Base-by-base conservation (phyloP, 1,140 invertebrate genomes). In the Orchesella cincta region DNA sequence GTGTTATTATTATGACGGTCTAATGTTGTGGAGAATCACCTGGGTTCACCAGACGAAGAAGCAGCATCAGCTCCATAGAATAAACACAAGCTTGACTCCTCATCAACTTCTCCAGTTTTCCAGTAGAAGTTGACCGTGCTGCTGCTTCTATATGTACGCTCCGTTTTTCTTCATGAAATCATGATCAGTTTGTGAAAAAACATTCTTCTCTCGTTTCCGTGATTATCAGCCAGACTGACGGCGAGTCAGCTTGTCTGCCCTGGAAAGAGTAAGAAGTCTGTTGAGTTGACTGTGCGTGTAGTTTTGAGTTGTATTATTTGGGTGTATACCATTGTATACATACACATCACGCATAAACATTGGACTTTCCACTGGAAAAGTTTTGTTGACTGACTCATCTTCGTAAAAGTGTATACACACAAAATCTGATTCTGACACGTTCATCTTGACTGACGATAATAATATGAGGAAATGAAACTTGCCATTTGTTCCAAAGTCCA, bases 1-100 rank as follows among this genome's bases (percentile, higher is more conserved):
- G 62, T 67, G 62, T 67, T 67, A 67, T 67, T 67, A 67, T 67
- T 67, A 57, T 57, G 52, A 57, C 52, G 12, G 52, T 57, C 52
- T 57, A 18, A 8, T 18, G 54, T 14, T 67, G 62, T 33, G 31
- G 62, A 33, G 31, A 33, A 31, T 67, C 62, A 67, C 62, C 62
- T 67, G 62, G 62, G 62, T 67, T 29, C 62, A n/a, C 52, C 52
- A 57, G 23, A 57, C 52, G 23, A 14, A 57, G 23, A 8, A 57
- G 52, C 52, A 57, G 52, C 52, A 57, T 57, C 52, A 57, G 23
- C 52, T 3, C 5, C 23, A 5, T 67, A 29, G 26, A 29, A 67
- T 67, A 67, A 67, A 67, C 62, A 67, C 3, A 57, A n/a, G 12
- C 8, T n/a, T 33, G 23, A 26, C 1, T 12, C 31, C n/a, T 12